phyloP scores from a whole-genome alignment of 2,113 vertebrate genomes.

The Podarcis raffonei region DNA sequence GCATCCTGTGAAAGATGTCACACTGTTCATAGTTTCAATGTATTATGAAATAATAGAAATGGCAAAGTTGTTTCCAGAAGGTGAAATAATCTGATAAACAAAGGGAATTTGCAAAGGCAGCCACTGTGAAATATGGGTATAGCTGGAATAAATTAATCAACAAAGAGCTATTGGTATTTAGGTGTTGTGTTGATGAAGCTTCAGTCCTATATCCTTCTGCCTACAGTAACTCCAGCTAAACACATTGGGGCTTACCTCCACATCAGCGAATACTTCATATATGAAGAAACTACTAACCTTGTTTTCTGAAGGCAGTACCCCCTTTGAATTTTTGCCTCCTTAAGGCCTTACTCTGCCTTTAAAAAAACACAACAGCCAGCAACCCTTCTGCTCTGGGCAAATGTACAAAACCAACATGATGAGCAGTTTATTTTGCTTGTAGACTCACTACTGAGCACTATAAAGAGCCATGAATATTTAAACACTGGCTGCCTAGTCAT shows the following conservation, averaged over 20 bases:
- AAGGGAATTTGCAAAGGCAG: neutral
- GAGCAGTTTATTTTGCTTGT: neutral
- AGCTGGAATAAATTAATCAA: neutral
- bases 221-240: neutral
- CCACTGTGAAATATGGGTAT: neutral
- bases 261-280: neutral
- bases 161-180: neutral
- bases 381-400: neutral
- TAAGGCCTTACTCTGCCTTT: neutral
- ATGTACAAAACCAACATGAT: neutral
- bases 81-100: neutral
- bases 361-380: accelerated
- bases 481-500: neutral
- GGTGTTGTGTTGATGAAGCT: neutral
- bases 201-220: neutral
- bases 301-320: neutral
- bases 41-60: neutral
- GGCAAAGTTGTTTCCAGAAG: neutral
- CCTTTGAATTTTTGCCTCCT: neutral
- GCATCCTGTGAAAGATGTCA: neutral
- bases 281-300: neutral
- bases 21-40: neutral
- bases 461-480: neutral
- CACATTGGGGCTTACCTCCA: neutral
- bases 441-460: neutral